Evolutionary conservation across 1,140 invertebrate genomes (phyloP).

Genomic region (Habropoda laboriosa): DNA sequence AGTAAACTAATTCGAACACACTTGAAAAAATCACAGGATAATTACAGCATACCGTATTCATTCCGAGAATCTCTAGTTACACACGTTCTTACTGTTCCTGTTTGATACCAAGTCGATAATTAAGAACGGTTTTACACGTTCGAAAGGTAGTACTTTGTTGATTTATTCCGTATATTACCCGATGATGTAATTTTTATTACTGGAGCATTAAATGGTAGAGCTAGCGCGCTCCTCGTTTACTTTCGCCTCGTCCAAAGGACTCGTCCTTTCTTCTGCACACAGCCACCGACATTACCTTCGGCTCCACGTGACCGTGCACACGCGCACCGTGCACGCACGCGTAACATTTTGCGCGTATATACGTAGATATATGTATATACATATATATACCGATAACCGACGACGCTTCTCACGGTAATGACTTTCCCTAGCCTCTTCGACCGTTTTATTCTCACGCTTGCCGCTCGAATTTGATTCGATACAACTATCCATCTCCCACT

Average conservation of each 20-base stretch:
- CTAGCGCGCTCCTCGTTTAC: neutral
- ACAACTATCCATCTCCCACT: neutral
- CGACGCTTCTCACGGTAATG: slow-evolving; percentile 36
- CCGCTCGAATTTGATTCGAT: slow-evolving; percentile 37
- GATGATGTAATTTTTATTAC: slow-evolving; percentile 1
- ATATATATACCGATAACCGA: slow-evolving; percentile 26
- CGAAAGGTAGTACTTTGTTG: neutral
- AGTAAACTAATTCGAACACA: too few relatives aligned
- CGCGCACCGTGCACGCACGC: neutral
- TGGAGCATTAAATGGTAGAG: slow-evolving; percentile 33
- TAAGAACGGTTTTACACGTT: neutral
- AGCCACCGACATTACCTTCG: slow-evolving; percentile 30
- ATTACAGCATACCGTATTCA: too few relatives aligned
- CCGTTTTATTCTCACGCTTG: slow-evolving; percentile 55
- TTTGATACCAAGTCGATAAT: too few relatives aligned
- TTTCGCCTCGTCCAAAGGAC: neutral
- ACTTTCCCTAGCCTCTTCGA: slow-evolving; percentile 8
- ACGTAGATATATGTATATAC: too few relatives aligned
- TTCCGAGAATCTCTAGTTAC: too few relatives aligned
- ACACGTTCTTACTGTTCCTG: too few relatives aligned
- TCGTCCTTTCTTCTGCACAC: neutral
- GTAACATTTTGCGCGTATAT: neutral
- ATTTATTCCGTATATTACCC: neutral
- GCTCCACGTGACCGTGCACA: slow-evolving; percentile 40
- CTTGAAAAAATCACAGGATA: too few relatives aligned